Conservation (phyloP, 2,113 vertebrate species). For the Microcebus lehilahytsara region DNA sequence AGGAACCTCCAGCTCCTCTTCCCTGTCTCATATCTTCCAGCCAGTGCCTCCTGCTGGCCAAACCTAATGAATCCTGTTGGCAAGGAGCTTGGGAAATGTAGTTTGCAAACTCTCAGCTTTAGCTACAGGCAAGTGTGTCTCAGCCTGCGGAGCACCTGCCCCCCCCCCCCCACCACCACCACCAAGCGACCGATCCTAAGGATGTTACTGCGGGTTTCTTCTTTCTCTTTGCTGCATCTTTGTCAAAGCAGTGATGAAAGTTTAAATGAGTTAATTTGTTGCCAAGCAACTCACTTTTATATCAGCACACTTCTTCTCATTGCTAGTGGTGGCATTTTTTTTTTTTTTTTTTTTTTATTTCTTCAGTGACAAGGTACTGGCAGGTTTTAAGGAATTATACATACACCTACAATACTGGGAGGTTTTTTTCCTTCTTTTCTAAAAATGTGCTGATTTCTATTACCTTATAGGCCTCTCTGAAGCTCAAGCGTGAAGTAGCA, state of each 20-base stretch:
- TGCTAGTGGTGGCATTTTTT: constrained; percentile 43
- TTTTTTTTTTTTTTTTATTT: constrained; percentile 32
- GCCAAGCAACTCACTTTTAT: constrained; percentile 70
- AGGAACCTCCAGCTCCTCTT: neutral
- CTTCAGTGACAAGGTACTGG: constrained; percentile 50
- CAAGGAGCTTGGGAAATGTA: neutral
- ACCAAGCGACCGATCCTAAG: neutral
- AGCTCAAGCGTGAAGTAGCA: neutral
- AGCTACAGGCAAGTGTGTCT: neutral
- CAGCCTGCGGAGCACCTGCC: too few species aligned
- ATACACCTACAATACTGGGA: constrained; percentile 34
- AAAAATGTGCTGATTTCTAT: constrained; percentile 19
- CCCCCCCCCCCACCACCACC: too few species aligned
- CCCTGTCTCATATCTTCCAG: neutral
- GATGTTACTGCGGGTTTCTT: neutral
- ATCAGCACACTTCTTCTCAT: constrained; percentile 56
- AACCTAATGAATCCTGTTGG: too few species aligned
- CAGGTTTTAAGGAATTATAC: constrained; percentile 44
- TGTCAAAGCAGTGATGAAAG: constrained; percentile 52
- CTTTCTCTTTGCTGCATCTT: constrained; percentile 36
- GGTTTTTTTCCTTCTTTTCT: neutral
- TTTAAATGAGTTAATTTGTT: constrained; percentile 73
- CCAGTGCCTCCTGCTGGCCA: neutral
- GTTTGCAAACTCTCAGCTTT: neutral
- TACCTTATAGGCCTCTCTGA: neutral